Conservation (phyloP, 2,888 invertebrate genomes). For the Beris chalybata region DNA sequence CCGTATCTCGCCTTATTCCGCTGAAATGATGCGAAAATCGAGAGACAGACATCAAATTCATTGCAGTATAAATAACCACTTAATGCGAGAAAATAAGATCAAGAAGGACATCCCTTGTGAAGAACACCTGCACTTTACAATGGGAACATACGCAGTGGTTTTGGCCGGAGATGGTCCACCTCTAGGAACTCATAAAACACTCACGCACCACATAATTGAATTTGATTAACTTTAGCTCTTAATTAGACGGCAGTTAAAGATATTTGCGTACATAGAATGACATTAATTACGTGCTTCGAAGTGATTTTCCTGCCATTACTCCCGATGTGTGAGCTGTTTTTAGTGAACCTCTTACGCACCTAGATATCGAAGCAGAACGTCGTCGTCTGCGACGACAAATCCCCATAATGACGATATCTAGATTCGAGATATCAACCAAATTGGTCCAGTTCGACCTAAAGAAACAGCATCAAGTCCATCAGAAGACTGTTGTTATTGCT, state of each 20-base stretch:
- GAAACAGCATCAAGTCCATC: not conserved
- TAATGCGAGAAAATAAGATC: too few species aligned
- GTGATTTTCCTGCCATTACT: slow-evolving; percentile 32
- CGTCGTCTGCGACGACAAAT: too few species aligned
- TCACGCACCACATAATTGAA: slow-evolving; percentile 32
- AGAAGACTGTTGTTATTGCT: slow-evolving; percentile 13
- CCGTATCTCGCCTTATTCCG: too few species aligned
- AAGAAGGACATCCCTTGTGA: not conserved
- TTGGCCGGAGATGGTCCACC: not conserved
- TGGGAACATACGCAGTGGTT: too few species aligned
- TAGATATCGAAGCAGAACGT: too few species aligned
- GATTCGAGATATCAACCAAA: too few species aligned
- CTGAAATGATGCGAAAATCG: too few species aligned
- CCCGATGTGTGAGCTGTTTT: slow-evolving; percentile 13
- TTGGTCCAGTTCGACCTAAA: too few species aligned
- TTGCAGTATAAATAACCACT: too few species aligned
- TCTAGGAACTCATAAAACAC: slow-evolving; percentile 20
- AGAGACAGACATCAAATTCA: too few species aligned
- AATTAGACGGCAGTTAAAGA: slow-evolving; percentile 38
- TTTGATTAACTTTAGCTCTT: slow-evolving; percentile 37
- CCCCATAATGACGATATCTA: too few species aligned
- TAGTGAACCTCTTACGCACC: not conserved
- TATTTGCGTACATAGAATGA: slow-evolving; percentile 38
- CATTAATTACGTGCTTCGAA: slow-evolving; percentile 37
- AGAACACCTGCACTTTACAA: slow-evolving; percentile 18